Evolutionary conservation across 2,113 vertebrate species (phyloP).

Genomic region (Xenopus borealis): DNA sequence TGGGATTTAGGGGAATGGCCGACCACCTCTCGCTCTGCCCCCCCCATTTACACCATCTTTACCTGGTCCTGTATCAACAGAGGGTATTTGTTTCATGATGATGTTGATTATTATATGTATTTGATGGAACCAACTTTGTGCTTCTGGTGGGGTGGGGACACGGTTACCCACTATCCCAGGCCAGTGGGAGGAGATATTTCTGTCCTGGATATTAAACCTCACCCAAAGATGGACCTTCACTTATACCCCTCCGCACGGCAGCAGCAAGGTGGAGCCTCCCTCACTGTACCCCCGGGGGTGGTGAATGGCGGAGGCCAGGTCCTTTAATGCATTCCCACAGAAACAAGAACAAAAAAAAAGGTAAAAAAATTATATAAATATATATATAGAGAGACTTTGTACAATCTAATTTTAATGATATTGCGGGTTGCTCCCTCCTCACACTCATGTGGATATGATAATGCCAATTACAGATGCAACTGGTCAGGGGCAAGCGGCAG

Average conservation of each 20-base stretch:
- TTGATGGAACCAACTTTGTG: neutral
- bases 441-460: slow-evolving; percentile 27
- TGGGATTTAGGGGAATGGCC: neutral
- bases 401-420: slow-evolving; percentile 30
- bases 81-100: neutral
- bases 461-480: slow-evolving; percentile 20
- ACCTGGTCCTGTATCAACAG: neutral
- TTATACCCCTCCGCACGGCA: neutral
- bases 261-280: neutral
- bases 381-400: slow-evolving; percentile 27
- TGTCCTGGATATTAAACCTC: neutral
- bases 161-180: neutral
- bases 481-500: neutral
- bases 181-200: neutral
- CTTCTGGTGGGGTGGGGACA: neutral
- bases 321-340: slow-evolving; percentile 29
- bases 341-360: slow-evolving; percentile 14
- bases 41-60: neutral
- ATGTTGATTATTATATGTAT: no score
- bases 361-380: slow-evolving; percentile 16
- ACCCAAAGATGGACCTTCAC: neutral
- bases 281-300: neutral
- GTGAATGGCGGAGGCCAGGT: slow-evolving; percentile 1
- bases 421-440: slow-evolving; percentile 21
- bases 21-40: no score